Evolutionary conservation across 2,113 vertebrate genomes (phyloP), one percentile per base, ranked within the genome.

Genomic region (Capricornis sumatraensis): DNA sequence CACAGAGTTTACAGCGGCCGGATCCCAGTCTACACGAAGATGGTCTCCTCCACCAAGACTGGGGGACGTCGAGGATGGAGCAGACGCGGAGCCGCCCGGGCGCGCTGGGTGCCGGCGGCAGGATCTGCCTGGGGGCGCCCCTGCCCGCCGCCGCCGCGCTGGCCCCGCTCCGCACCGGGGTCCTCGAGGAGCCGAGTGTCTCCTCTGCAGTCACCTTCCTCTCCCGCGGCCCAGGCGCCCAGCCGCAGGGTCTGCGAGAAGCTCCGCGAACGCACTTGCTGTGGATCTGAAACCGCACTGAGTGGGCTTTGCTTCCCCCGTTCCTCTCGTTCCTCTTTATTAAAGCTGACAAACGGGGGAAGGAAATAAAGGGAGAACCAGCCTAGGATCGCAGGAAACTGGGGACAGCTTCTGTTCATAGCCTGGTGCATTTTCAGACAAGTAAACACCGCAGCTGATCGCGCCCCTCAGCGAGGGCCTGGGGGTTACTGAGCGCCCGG

Each of bases 381-480:
- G 57, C 78, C 33, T 58, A 83, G 28, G 94, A 95, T 96, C 95
- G 90, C 96, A 94, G 97, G 95, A 98, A 97, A 95, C 93, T 98
- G 97, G 96, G 97, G 98, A 96, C 85, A 0, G 89, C 91, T 98
- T 95, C 98, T 98, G 95, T 98, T 98, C 98, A 98, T 98, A 98
- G 95, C 96, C 64, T n/a, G 71, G 96, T 96, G 97, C 98, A 97
- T 98, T 98, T 98, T 93, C 97, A 98, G 97, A 92, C 93, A 96
- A 58, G 98, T 98, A 97, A 98, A 98, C 98, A 97, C 98, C 98
- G 97, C 98, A 84, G 78, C 89, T 97, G 95, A 98, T 97, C 43
- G 3, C 93, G 98, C 92, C 97, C 97, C 95, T 93, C 3, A 0
- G 97, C 94, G 96, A 88, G 92, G 81, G 97, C 98, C 98, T 97